Evolutionary conservation across 2,888 invertebrate species (phyloP).

Genomic region (Lissocephala sabroskyi): DNA sequence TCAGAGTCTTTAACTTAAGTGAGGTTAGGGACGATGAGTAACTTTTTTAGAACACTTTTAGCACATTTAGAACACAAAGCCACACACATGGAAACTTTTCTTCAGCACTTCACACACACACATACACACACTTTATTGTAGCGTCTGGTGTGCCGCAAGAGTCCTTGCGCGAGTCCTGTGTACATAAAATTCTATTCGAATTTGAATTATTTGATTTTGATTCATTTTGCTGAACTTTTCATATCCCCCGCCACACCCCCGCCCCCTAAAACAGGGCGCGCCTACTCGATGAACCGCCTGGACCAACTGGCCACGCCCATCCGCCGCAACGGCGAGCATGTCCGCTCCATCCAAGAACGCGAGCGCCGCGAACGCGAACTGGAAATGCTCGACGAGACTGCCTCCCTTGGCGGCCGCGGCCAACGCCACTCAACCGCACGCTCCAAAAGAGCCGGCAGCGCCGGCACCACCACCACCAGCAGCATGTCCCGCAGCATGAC

Average conservation of each 20-base stretch:
- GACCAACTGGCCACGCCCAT: constrained; percentile 87
- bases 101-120: too few species aligned
- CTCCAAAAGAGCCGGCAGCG: constrained; percentile 25
- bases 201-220: constrained; percentile 35
- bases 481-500: constrained; percentile 81
- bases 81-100: too few species aligned
- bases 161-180: too few species aligned
- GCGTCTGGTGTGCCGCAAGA: too few species aligned
- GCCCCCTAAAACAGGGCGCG: constrained; percentile 78
- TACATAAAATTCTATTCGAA: too few species aligned
- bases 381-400: constrained; percentile 69
- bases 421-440: constrained; percentile 25
- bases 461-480: constrained; percentile 45
- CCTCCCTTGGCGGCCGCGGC: constrained; percentile 62
- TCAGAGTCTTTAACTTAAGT: too few species aligned
- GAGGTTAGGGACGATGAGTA: too few species aligned
- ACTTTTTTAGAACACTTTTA: too few species aligned
- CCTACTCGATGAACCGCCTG: constrained; percentile 94
- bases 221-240: constrained; percentile 41
- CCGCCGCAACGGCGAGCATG: constrained; percentile 74
- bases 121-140: too few species aligned
- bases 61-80: too few species aligned
- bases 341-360: constrained; percentile 71
- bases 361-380: constrained; percentile 69
- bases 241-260: constrained; percentile 23